Conservation (phyloP, 1,140 invertebrate species). For the Thaumatotibia leucotreta region DNA sequence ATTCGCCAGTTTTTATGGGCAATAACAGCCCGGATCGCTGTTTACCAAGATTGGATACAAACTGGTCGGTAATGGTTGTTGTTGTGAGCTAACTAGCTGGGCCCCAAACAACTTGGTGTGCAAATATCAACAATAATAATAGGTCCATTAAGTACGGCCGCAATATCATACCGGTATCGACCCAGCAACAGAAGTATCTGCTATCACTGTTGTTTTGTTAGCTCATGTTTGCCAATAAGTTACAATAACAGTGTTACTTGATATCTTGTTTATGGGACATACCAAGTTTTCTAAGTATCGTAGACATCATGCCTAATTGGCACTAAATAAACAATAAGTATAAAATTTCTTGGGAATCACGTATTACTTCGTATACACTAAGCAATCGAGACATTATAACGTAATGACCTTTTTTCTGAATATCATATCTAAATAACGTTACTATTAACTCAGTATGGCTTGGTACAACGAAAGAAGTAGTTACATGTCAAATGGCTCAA, state of each 20-base stretch:
- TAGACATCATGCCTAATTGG: background rate
- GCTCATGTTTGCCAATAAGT: conserved; percentile 28
- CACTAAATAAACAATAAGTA: background rate
- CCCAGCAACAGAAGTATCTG: background rate
- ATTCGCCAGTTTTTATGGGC: conserved; percentile 31
- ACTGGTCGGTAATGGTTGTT: conserved; percentile 16
- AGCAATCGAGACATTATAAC: too few relatives aligned
- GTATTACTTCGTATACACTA: too few relatives aligned
- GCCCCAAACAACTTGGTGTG: background rate
- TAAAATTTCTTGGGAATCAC: background rate
- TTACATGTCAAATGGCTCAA: too few relatives aligned
- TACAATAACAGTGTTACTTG: conserved; percentile 2
- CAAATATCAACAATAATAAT: conserved; percentile 11
- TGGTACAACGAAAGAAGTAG: too few relatives aligned
- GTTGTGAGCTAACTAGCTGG: conserved; percentile 4
- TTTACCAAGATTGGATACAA: conserved; percentile 20
- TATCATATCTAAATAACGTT: too few relatives aligned
- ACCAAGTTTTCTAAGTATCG: background rate
- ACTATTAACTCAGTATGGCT: too few relatives aligned
- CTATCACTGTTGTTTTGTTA: conserved; percentile 38
- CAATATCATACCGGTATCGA: background rate
- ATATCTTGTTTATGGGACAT: background rate
- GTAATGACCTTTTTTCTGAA: too few relatives aligned
- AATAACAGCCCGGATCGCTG: conserved; percentile 22
- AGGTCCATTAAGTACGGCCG: background rate